Percentiles rank a stretch among this genome's conserved stretches.
These are phyloP conservation scores for Agrypnus murinus DNA, from an alignment of 2,888 invertebrate genomes.

Conservation along the genomic window DNA sequence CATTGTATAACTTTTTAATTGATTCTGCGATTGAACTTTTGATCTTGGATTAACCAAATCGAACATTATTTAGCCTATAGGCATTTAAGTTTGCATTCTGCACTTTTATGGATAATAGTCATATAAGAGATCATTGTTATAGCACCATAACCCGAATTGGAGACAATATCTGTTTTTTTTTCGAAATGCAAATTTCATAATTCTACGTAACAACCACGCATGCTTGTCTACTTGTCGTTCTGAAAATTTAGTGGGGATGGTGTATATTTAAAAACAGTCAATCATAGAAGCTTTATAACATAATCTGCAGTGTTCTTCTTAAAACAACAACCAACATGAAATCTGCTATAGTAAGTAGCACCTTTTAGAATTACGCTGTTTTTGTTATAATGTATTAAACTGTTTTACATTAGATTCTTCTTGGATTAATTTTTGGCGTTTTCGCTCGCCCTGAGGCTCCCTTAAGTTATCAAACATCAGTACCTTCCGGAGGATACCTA, in stretches of 20 bases:
- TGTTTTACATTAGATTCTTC: not conserved
- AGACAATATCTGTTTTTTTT: too few species aligned
- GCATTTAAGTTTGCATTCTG: too few species aligned
- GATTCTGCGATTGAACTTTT: too few species aligned
- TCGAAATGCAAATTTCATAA: too few species aligned
- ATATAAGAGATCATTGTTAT: too few species aligned
- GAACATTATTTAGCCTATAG: too few species aligned
- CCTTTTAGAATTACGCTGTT: not conserved
- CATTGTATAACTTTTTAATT: too few species aligned
- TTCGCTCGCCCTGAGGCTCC: slow-evolving; percentile 1
- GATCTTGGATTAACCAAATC: too few species aligned
- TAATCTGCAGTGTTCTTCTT: not conserved
- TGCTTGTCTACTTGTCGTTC: not conserved
- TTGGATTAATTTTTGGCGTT: not conserved
- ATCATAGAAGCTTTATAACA: not conserved
- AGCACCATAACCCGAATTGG: too few species aligned
- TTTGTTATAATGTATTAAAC: not conserved
- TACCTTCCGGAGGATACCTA: not conserved
- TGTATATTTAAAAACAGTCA: not conserved
- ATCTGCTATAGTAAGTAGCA: not conserved
- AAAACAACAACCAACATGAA: not conserved
- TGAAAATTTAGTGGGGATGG: not conserved
- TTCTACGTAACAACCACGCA: too few species aligned
- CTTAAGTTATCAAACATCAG: not conserved
- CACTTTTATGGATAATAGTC: too few species aligned